Base-by-base conservation (phyloP, 2,797 vertebrate species). In the Buphagus erythrorhynchus region DNA sequence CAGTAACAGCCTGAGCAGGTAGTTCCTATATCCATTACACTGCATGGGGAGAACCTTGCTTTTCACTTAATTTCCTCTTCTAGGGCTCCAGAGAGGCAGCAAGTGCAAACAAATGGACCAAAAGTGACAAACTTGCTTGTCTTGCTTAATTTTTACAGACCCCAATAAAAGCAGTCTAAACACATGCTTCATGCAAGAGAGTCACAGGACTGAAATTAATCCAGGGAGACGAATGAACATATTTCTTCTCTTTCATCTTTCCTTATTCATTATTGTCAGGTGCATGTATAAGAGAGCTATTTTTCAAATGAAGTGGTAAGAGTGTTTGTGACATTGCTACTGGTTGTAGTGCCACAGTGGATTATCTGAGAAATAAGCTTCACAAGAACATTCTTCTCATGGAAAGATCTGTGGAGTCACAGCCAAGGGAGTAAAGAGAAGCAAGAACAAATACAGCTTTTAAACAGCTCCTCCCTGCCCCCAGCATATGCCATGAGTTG, bases 161-260 rank as follows among this genome's bases (percentile, higher is more conserved):
- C 71, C 63, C 7, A 87, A 25, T 22, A 69, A 76, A 76, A 85
- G 26, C 46, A 43, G 29, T 6, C 24, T 48, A 24, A 86, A 62
- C 40, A 24, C 31, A 94, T 20, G 73, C 77, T 29, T 51, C 49
- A 51, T 51, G 49, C 49, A 51, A 63, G 57, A 54, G 35, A 74
- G 29, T 46, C 38, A 31, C 42, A 35, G n/a, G n/a, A 49, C 35
- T 65, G 58, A 95, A 95, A 91, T 61, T 54, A 90, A 96, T 75
- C n/a, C 65, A 55, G 35, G 58, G 54, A 94, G 73, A 93, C 0
- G 0, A 92, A 81, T 7, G 5, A 93, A 66, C 3, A 0, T 20
- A 46, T 58, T 93, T 72, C 65, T 78, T 67, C 63, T 79, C 73
- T 94, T 93, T 43, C 49, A 40, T 42, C 81, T 48, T 76, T 87